These are phyloP conservation scores for Pseudocheirus occidentalis DNA, from an alignment of 2,797 vertebrate genomes.

Conservation along the genomic window DNA sequence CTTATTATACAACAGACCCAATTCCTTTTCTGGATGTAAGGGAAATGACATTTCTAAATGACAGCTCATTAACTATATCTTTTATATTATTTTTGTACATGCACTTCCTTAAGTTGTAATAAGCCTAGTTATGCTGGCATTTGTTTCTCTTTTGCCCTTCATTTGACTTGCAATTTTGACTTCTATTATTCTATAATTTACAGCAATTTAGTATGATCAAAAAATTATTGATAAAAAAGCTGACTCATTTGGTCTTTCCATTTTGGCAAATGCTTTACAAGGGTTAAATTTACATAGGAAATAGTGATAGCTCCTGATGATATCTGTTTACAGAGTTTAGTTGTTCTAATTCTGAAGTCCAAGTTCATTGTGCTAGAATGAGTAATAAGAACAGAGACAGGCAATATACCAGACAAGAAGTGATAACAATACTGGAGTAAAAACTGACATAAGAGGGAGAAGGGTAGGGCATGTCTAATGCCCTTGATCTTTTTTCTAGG, in stretches of 20 bases:
- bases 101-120: background rate
- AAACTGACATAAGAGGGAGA: background rate
- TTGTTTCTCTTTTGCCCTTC: background rate
- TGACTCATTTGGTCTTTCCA: background rate
- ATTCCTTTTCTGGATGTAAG: background rate
- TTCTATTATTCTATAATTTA: background rate
- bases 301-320: background rate
- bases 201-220: background rate
- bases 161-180: background rate
- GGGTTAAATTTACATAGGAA: background rate
- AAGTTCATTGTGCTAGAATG: background rate
- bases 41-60: background rate
- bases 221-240: background rate
- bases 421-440: background rate
- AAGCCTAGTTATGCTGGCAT: background rate
- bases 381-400: conserved; percentile 13
- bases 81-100: background rate
- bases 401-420: background rate
- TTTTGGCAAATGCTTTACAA: background rate
- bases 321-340: background rate
- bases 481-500: background rate
- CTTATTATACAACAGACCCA: background rate
- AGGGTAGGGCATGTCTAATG: no score
- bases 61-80: background rate
- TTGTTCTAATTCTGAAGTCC: conserved; percentile 49